These are phyloP conservation scores for Drosophila bipectinata DNA, from an alignment of 1,140 invertebrate species.

Conservation along the genomic window DNA sequence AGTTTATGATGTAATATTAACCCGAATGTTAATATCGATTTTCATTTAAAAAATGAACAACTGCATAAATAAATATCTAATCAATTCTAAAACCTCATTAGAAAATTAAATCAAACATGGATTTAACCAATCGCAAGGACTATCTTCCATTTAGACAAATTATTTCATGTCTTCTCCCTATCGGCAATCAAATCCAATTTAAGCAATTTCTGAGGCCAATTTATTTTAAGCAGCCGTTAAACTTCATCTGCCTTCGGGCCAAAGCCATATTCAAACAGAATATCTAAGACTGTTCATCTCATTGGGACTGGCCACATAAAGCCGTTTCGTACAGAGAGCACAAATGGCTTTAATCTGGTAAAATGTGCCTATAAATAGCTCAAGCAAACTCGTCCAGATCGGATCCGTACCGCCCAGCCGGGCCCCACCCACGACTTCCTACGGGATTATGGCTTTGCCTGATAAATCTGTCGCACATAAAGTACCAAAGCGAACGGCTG, in stretches of 20 bases:
- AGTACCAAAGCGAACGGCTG: conserved; percentile 47
- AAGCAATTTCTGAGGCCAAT: conserved; percentile 13
- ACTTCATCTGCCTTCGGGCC: conserved; percentile 11
- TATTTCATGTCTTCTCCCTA: neutral
- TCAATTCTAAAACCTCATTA: neutral
- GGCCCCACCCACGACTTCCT: conserved; percentile 3
- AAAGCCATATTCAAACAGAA: conserved; percentile 41
- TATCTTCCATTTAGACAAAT: conserved; percentile 7
- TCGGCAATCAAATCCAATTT: neutral
- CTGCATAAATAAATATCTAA: neutral
- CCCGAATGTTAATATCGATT: neutral
- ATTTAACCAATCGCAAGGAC: neutral
- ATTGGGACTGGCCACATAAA: conserved; percentile 7
- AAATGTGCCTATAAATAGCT: conserved; percentile 56
- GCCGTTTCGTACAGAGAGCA: conserved; percentile 19
- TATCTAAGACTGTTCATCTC: conserved; percentile 31
- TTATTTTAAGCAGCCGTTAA: conserved; percentile 16
- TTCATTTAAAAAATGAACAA: neutral
- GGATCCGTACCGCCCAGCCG: neutral
- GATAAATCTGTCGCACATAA: conserved; percentile 61
- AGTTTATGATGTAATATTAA: neutral
- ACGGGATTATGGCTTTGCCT: conserved; percentile 50
- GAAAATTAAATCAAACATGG: too few relatives aligned
- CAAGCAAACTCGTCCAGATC: conserved; percentile 6
- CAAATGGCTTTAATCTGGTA: conserved; percentile 42